Conservation (phyloP, 2,888 invertebrate genomes). For the Leptothorax acervorum region DNA sequence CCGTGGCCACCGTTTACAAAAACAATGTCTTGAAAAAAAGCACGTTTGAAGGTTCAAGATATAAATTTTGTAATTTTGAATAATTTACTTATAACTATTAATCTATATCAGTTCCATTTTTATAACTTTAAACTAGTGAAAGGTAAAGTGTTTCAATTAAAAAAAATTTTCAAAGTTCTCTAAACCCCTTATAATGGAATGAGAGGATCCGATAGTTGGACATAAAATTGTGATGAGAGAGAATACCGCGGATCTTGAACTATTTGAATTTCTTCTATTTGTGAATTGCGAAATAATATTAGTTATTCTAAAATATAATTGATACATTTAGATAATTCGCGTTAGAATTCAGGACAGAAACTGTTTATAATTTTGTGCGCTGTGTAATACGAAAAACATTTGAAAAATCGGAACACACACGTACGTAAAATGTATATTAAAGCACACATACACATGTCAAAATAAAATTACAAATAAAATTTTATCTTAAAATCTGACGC, state of each 20-base stretch:
- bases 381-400: too few relatives aligned
- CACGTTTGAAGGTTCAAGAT: neutral
- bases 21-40: neutral
- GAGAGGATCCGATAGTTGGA: neutral
- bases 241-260: neutral
- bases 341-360: too few relatives aligned
- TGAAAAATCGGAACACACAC: too few relatives aligned
- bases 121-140: neutral
- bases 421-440: too few relatives aligned
- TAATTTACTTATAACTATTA: neutral
- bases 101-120: neutral
- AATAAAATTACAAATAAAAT: too few relatives aligned
- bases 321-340: too few relatives aligned
- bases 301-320: neutral
- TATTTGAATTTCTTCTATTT: neutral
- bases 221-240: neutral
- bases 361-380: too few relatives aligned
- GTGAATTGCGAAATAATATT: neutral
- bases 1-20: neutral
- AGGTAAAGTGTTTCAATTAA: neutral
- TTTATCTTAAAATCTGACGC: too few relatives aligned
- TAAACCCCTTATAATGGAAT: too few relatives aligned
- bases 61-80: neutral
- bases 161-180: too few relatives aligned
- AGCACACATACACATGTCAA: too few relatives aligned